phyloP scores from a whole-genome alignment of 35 echinoderm and acorn worm species.

The Nesometra sesokonis region DNA sequence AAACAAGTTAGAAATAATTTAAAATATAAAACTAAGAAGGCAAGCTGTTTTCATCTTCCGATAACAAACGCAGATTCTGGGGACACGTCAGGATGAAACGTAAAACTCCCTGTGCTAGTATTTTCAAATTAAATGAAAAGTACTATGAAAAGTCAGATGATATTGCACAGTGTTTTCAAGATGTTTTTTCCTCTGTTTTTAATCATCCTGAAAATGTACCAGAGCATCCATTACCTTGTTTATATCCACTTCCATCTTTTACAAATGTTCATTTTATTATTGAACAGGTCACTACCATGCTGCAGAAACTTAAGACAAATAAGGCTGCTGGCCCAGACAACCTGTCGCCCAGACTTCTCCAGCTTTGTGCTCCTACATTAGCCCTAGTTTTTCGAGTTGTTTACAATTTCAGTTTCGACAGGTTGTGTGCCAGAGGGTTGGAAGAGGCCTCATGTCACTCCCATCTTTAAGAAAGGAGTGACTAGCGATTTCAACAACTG shows the following conservation, averaged over 20 bases:
- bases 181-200: neutral
- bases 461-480: conserved; percentile 25
- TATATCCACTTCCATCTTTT: neutral
- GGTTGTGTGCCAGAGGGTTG: conserved; percentile 20
- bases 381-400: conserved; percentile 20
- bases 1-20: too few species aligned
- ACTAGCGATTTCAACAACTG: conserved; percentile 26
- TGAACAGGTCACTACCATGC: neutral
- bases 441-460: conserved; percentile 14
- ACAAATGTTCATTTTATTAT: neutral
- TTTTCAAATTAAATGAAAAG: neutral
- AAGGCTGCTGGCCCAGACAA: too few species aligned
- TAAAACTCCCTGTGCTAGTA: neutral
- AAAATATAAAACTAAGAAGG: conserved; percentile 15
- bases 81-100: conserved; percentile 12
- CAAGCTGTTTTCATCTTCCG: neutral
- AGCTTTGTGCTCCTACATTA: neutral
- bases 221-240: neutral
- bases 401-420: conserved; percentile 25
- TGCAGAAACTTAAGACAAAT: neutral
- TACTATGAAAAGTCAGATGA: neutral
- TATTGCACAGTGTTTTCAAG: neutral
- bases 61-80: conserved; percentile 21
- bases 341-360: neutral
- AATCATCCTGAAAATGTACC: neutral